Base-by-base conservation (phyloP, 2,113 vertebrate genomes). In the Clupea harengus region DNA sequence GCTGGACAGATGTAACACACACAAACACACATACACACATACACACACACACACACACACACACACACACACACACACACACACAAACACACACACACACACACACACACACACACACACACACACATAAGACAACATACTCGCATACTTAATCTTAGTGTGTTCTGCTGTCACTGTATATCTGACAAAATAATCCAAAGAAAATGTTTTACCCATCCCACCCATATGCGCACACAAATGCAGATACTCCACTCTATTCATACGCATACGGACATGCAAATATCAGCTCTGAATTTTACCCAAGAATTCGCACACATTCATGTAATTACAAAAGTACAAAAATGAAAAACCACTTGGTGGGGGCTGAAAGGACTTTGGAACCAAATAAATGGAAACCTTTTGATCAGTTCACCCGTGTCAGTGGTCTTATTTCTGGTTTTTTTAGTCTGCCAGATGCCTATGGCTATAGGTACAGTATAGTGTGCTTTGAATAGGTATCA, bases 1-100 rank as follows among this genome's bases (percentile, higher is more conserved):
- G 82, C 15, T 20, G 50, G 81, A 6, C 44, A 45, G 1, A 17
- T 89, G 85, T 90, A 87, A 92, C 6, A 5, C 18, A 85, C 72
- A 60, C 18, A 60, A 60, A 57, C 57, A n/a, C 57, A 64, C 57
- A 64, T 20, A 57, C 54, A 57, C 54, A 57, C 54, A 20, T 20
- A 13, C 54, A 3, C 11, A 20, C 54, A 20, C 15, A 17, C 54
- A 57, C 15, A 17, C 54, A 57, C 54, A 17, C 54, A 57, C 54
- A 57, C 54, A 57, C 54, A 57, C 54, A 57, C 54, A 57, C 54
- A 57, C 54, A 20, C 57, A 64, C 20, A 64, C 57, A 64, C 54
- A n/a, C 22, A 47, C 46, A 47, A 1, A 47, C 46, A 47, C 46
- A 47, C 46, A 47, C 46, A 47, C 46, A 47, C 46, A 47, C 1